Evolutionary conservation across 2,797 vertebrate genomes (phyloP).

Genomic region (Bovichtus diacanthus): DNA sequence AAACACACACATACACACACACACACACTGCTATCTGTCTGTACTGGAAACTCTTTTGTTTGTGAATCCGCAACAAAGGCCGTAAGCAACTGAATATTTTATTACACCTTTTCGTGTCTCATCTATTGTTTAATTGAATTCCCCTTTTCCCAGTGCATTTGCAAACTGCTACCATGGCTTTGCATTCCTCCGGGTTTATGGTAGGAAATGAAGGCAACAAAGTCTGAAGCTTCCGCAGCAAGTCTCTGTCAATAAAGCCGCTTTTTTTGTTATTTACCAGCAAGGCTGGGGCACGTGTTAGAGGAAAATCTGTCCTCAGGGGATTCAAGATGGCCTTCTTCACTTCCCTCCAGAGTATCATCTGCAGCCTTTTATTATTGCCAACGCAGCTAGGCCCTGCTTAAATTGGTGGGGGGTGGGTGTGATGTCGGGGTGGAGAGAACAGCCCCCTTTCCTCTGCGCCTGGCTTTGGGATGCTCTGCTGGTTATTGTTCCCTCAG

Average conservation of each 20-base stretch:
- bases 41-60: conserved; percentile 42
- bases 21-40: conserved; percentile 26
- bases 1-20: background rate
- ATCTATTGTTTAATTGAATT: conserved; percentile 60
- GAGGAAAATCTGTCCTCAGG: conserved; percentile 60
- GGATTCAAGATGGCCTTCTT: conserved; percentile 56
- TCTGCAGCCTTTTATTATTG: conserved; percentile 73
- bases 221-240: conserved; percentile 51
- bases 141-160: conserved; percentile 12
- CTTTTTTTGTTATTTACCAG: conserved; percentile 64
- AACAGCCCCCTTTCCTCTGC: conserved; percentile 56
- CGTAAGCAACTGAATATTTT: conserved; percentile 64
- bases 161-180: conserved; percentile 7
- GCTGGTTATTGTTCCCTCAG: conserved; percentile 73
- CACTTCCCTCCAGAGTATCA: conserved; percentile 62
- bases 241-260: conserved; percentile 41
- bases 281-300: conserved; percentile 33
- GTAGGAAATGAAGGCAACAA: conserved; percentile 57
- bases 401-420: conserved; percentile 56
- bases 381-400: conserved; percentile 58
- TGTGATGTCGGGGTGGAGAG: conserved; percentile 45
- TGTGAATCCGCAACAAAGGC: conserved; percentile 56
- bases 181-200: conserved; percentile 25
- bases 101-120: conserved; percentile 58
- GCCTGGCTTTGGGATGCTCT: conserved; percentile 70